Base-by-base conservation (phyloP, 2,888 invertebrate genomes). In the Emmelina monodactyla region DNA sequence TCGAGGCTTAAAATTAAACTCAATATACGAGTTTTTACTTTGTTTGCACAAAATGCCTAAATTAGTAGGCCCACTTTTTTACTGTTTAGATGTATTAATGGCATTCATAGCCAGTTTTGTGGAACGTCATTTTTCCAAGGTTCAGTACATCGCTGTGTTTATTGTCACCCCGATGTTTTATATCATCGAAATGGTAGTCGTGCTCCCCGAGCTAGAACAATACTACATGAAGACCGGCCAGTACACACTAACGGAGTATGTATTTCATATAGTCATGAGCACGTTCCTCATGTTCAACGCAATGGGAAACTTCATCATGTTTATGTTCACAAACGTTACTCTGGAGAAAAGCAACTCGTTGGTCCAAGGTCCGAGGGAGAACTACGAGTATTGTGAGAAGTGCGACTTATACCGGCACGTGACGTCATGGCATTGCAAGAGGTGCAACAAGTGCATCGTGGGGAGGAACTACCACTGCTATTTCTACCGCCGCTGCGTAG, bases 41-140 rank as follows among this genome's bases (percentile, higher is more conserved):
- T n/a, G n/a, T n/a, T 32, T 32, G 22, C 32, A 11, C 12, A 32
- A 12, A 22, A 14, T 19, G 9, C 31, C 31, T 13, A 32, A 32
- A 32, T 22, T 4, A 22, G 32, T 32, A 32, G 22, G 14, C 13
- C 32, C 19, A 32, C 22, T 32, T 32, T 11, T 13, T 5, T 22
- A 22, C 22, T 13, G 13, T 32, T 22, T 22, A 32, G 22, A 22
- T 32, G 14, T 22, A 32, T 32, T 32, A 32, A n/a, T n/a, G n/a
- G n/a, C n/a, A n/a, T n/a, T n/a, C n/a, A n/a, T n/a, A n/a, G n/a
- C n/a, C n/a, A n/a, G n/a, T n/a, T n/a, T n/a, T n/a, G n/a, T n/a
- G n/a, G n/a, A n/a, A n/a, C n/a, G n/a, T n/a, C n/a, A n/a, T n/a
- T n/a, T n/a, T n/a, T n/a, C n/a, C n/a, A n/a, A n/a, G n/a, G n/a